phyloP scores from a whole-genome alignment of 1,140 invertebrate species.

The Cherax destructor region DNA sequence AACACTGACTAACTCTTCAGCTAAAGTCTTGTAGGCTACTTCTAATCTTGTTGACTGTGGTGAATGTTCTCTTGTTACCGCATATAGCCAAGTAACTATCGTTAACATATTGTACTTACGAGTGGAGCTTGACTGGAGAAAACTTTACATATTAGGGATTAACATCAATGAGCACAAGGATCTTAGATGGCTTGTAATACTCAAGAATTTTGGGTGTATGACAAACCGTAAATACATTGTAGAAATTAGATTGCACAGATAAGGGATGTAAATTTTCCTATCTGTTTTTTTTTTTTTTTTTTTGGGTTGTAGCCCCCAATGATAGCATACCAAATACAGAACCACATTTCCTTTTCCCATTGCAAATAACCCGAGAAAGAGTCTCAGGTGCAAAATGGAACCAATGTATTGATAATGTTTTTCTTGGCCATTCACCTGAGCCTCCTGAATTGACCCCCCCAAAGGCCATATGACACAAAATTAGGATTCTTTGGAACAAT shows the following conservation, averaged over 20 bases:
- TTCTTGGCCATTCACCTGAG: conserved; percentile 34
- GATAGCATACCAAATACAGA: conserved; percentile 8
- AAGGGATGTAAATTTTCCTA: not conserved
- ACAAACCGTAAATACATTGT: conserved; percentile 28
- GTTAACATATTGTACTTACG: conserved; percentile 54
- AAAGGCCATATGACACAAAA: conserved; percentile 29
- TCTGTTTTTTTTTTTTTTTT: not conserved
- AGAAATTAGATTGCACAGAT: conserved; percentile 33
- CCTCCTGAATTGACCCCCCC: conserved; percentile 49
- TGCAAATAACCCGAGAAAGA: conserved; percentile 31
- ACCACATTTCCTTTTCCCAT: conserved; percentile 51
- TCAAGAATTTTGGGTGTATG: conserved; percentile 15
- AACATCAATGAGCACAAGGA: conserved; percentile 50
- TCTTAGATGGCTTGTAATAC: conserved; percentile 32
- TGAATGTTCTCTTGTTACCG: conserved; percentile 51
- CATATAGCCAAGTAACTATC: conserved; percentile 56
- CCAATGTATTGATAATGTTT: conserved; percentile 21
- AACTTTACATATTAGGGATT: conserved; percentile 35
- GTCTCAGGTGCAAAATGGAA: conserved; percentile 42
- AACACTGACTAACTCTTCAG: conserved; percentile 33
- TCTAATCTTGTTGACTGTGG: conserved; percentile 52
- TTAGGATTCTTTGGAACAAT: conserved; percentile 15
- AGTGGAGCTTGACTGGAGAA: conserved; percentile 53
- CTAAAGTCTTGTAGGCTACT: conserved; percentile 45
- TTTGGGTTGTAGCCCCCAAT: conserved; percentile 45